A percentile compares a stretch with the other conserved stretches of the same genome.
Evolutionary conservation across 2,888 invertebrate genomes (phyloP).

Genomic region (Tinea semifulvella): DNA sequence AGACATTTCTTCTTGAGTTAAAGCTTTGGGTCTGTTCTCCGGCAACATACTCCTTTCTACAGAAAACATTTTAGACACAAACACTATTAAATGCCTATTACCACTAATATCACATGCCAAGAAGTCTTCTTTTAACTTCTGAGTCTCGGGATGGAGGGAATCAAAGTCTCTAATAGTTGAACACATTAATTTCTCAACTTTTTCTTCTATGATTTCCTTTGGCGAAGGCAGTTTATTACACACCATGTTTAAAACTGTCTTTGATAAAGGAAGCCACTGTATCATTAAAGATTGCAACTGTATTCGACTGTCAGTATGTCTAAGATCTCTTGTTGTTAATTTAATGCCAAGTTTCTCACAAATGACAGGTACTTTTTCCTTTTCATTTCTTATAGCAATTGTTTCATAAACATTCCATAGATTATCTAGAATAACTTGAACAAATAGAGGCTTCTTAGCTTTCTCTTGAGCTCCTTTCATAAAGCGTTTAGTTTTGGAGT

Average conservation of each 20-base stretch:
- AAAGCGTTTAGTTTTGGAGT: conserved; percentile 83
- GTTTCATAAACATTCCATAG: conserved; percentile 91
- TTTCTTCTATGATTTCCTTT: conserved; percentile 74
- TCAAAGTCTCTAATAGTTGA: conserved; percentile 74
- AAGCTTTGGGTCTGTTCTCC: conserved; percentile 79
- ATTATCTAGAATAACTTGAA: conserved; percentile 90
- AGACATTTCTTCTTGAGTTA: conserved; percentile 78
- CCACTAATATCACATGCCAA: conserved; percentile 71
- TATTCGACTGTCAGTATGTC: conserved; percentile 78
- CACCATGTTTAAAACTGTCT: conserved; percentile 83
- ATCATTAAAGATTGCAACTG: conserved; percentile 84
- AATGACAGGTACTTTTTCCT: conserved; percentile 74
- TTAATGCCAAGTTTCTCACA: conserved; percentile 81
- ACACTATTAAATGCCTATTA: conserved; percentile 75
- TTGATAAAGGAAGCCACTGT: conserved; percentile 90
- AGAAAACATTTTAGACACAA: conserved; percentile 92
- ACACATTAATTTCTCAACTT: conserved; percentile 85
- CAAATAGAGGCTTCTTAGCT: conserved; percentile 92
- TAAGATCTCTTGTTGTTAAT: conserved; percentile 77
- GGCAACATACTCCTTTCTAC: conserved; percentile 79
- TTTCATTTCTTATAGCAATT: conserved; percentile 78
- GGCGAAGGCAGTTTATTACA: conserved; percentile 86
- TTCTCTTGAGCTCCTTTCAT: conserved; percentile 90
- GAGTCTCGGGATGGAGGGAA: conserved; percentile 73
- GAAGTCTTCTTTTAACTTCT: conserved; percentile 74